Base-by-base conservation (phyloP, 2,113 vertebrate species). In the Drymodes brunneopygia region DNA sequence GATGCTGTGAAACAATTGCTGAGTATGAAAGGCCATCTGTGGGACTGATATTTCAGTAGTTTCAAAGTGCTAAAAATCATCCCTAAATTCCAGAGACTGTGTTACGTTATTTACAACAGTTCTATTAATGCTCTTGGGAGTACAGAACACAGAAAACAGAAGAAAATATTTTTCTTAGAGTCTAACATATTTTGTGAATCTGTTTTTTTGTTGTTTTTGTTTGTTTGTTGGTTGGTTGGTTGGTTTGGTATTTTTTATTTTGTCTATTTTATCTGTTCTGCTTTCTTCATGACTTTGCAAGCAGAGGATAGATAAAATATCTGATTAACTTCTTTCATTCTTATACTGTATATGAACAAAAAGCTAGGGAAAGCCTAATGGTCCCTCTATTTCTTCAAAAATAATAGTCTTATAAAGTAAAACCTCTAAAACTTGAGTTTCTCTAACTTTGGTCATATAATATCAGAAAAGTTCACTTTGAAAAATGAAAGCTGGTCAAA, bases 221-320 rank as follows among this genome's bases (percentile, higher is more conserved):
- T 57, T 6, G 24, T 15, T 48, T 1, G 14, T 28, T 33, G 6
- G 2, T 18, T 56, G 11, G 4, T 42, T 35, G 28, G 2, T 2
- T 31, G 42, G 6, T 27, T 28, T 50, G 36, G 23, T 21, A 21
- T 15, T 42, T 13, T 42, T 42, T 42, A 15, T 67, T 54, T 80
- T 18, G 2, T 11, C 23, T 4, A 29, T 66, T 73, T 73, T 38
- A 47, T 45, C 24, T 57, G 9, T 57, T 79, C 5, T 44, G 3
- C 47, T 72, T 83, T 51, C 54, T 42, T 90, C 16, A 21, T 56
- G 14, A n/a, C 5, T 56, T 86, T 53, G 24, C 5, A 66, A 58
- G 13, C 8, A 71, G 7, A 51, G 4, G 3, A 67, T 5, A 69
- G 7, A 38, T 24, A 47, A 77, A 51, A 33, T 35, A 60, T 10